Base-by-base conservation (phyloP, 2,888 invertebrate genomes). In the Dynastes maya region DNA sequence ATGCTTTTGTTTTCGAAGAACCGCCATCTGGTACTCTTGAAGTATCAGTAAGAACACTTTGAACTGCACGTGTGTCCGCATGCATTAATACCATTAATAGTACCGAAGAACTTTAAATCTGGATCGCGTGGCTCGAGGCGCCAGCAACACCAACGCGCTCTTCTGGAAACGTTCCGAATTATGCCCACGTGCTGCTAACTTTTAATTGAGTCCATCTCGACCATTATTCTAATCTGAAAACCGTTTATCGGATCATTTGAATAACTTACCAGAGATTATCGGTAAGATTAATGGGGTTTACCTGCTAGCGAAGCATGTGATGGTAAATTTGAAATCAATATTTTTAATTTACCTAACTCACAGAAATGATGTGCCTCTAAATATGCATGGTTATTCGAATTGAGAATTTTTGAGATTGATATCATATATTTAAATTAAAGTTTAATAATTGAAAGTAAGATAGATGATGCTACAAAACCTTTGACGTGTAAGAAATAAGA, bases 151-250 rank as follows among this genome's bases (percentile, higher is more conserved):
- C 71, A 71, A 77, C 77, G 71, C 77, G 29, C 77, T 61, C 77
- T 70, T 70, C 72, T 72, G 58, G 71, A 61, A 72, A 77, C 63
- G 49, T 64, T 75, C 78, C 78, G 79, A 79, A 80, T 77, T 80
- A 80, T 81, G 71, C 82, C 82, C 82, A 82, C 82, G 81, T 82
- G 81, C 80, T 82, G 72, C 72, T 61, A 82, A 81, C 70, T 80
- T 82, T 82, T 82, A 82, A 82, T 82, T 82, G 82, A 82, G 80
- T 82, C 81, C 82, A 82, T 82, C 81, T 76, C 65, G 74, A 78
- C 80, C 80, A 81, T 82, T 82, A 82, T 82, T 81, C 79, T 82
- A 82, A 82, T 82, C 78, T 37, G 67, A 53, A 63, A 75, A 78
- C 78, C 78, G 76, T 79, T 79, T 77, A 78, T 77, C 78, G 67